These are phyloP conservation scores for Planiliza haematocheilus DNA, from an alignment of 2,113 vertebrate species.

Conservation along the genomic window DNA sequence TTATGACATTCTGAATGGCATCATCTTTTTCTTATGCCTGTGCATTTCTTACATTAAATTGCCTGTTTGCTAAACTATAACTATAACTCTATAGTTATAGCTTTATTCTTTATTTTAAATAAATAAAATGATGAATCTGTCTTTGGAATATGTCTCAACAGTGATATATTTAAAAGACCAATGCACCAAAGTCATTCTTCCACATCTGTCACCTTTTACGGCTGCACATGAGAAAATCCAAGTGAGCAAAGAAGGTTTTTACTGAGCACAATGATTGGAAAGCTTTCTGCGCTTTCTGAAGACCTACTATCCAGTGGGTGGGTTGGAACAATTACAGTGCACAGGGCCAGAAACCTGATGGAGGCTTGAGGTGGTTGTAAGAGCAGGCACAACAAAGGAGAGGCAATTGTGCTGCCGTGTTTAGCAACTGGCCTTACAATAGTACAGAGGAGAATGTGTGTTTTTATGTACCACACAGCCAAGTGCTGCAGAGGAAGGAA, in stretches of 20 bases:
- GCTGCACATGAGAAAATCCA: neutral
- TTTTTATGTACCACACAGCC: conserved; percentile 20
- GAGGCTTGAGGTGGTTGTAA: conserved; percentile 45
- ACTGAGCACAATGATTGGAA: conserved; percentile 47
- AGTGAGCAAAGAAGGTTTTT: conserved; percentile 23
- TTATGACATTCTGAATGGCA: no score
- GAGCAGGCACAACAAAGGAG: conserved; percentile 56
- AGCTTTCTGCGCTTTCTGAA: conserved; percentile 57
- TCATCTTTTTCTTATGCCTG: no score
- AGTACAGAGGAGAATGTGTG: conserved; percentile 1
- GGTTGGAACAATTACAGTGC: conserved; percentile 48
- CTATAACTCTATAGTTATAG: no score
- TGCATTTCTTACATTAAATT: no score
- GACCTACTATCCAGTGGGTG: conserved; percentile 48
- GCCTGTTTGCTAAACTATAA: no score
- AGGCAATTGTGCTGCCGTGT: conserved; percentile 19
- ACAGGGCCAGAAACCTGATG: conserved; percentile 34
- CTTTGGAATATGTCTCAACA: no score
- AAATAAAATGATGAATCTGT: no score
- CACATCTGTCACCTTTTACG: conserved; percentile 14
- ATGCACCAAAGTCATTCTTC: conserved; percentile 17
- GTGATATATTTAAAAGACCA: no score
- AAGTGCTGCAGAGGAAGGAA: neutral
- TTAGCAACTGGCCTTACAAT: conserved; percentile 25
- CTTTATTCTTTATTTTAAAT: no score